These are phyloP conservation scores for Penelope pileata DNA, from an alignment of 2,113 vertebrate species.

Conservation along the genomic window DNA sequence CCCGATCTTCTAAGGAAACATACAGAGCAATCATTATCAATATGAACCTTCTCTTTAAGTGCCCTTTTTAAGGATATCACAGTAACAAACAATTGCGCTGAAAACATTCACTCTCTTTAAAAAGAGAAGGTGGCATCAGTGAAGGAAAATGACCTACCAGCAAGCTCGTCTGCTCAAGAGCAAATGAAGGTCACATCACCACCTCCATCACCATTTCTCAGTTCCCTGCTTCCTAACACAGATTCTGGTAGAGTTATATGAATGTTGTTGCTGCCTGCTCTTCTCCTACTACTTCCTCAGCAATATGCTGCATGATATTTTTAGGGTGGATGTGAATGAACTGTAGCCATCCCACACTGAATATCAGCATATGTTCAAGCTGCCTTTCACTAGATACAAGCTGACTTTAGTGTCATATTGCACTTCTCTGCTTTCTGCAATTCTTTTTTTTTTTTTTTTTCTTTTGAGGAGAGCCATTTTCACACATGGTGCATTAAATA, in stretches of 20 bases:
- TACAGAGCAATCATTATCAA: not conserved
- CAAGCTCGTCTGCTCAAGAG: not conserved
- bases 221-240: not conserved
- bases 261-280: not conserved
- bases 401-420: not conserved
- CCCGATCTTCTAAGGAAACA: not conserved
- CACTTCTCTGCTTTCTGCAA: not conserved
- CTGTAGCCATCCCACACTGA: not conserved
- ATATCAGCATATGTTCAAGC: conserved; percentile 30
- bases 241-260: not conserved
- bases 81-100: not conserved
- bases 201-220: not conserved
- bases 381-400: not conserved
- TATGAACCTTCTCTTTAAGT: not conserved
- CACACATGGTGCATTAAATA: not conserved
- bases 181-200: not conserved
- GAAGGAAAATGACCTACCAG: not conserved
- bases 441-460: not conserved
- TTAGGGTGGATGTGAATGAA: conserved; percentile 45
- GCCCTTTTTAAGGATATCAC: not conserved
- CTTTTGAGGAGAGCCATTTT: not conserved
- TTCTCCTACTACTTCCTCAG: conserved; percentile 27
- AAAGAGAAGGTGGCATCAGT: not conserved
- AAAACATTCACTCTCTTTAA: accelerated
- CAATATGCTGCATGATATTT: conserved; percentile 40